phyloP scores from a whole-genome alignment of 2,113 vertebrate genomes.

The Spilogale gracilis region DNA sequence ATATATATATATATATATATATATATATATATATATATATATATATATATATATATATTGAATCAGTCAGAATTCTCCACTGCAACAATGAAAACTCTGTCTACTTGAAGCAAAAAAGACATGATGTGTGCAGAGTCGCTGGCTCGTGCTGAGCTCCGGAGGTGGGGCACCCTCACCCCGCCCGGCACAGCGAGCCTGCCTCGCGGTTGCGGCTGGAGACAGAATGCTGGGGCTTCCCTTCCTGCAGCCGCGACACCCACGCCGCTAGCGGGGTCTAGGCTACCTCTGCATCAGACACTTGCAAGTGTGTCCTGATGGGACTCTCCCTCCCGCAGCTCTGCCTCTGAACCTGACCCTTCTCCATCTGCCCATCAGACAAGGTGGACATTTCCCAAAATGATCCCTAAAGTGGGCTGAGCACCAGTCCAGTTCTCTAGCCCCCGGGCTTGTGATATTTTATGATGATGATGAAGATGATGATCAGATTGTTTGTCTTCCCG shows the following conservation, averaged over 20 bases:
- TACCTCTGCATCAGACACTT: too few relatives aligned
- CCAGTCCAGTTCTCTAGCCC: fast-evolving
- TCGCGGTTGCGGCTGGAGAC: fast-evolving
- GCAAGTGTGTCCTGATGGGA: fast-evolving
- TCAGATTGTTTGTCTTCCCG: neutral
- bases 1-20: too few relatives aligned
- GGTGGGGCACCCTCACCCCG: fast-evolving
- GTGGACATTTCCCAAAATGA: fast-evolving
- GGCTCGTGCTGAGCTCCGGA: neutral
- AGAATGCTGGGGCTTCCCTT: too few relatives aligned
- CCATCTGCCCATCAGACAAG: neutral
- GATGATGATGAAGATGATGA: neutral
- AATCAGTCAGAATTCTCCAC: neutral
- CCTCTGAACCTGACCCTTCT: too few relatives aligned
- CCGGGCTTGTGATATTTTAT: neutral
- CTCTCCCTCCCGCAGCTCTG: too few relatives aligned
- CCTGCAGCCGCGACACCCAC: fast-evolving
- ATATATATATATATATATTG: too few relatives aligned
- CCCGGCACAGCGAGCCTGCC: fast-evolving
- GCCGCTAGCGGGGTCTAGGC: fast-evolving
- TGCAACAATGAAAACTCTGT: neutral
- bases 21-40: too few relatives aligned
- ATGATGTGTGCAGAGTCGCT: neutral
- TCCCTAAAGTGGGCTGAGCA: too few relatives aligned
- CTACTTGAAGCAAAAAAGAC: neutral